A percentile compares a stretch with the other conserved stretches of the same genome.
Conservation (phyloP, 2,113 vertebrate genomes). For the Brachyhypopomus gauderio region DNA sequence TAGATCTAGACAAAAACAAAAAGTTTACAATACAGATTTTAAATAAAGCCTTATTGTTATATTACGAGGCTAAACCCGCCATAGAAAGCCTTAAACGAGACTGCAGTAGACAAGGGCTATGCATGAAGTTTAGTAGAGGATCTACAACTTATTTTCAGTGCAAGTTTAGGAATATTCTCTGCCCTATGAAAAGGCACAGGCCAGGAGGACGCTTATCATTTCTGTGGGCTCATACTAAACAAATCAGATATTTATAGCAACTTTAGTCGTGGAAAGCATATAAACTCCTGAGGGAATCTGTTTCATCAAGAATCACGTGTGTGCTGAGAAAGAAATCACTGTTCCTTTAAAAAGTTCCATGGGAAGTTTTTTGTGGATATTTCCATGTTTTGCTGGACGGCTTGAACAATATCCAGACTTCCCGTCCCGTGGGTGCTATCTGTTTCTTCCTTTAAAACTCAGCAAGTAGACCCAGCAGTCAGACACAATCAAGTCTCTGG, state of each 20-base stretch:
- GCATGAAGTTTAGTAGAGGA: background rate
- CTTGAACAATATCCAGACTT: slow-evolving; percentile 8
- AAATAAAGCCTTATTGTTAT: no score
- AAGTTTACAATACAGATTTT: no score
- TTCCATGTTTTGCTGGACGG: slow-evolving; percentile 13
- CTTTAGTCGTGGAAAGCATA: background rate
- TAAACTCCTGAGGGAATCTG: slow-evolving; percentile 9
- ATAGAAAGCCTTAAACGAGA: no score
- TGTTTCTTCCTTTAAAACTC: background rate
- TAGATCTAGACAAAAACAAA: no score
- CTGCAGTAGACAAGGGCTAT: no score
- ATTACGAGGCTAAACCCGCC: no score
- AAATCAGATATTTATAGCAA: slow-evolving; percentile 23
- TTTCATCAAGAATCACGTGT: slow-evolving; percentile 15
- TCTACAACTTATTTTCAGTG: background rate
- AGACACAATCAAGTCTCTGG: background rate
- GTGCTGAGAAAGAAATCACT: slow-evolving; percentile 19
- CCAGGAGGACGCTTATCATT: slow-evolving; percentile 1
- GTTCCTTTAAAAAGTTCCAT: slow-evolving; percentile 1
- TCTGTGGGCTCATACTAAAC: background rate
- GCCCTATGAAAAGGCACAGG: background rate
- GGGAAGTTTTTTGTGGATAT: slow-evolving; percentile 35
- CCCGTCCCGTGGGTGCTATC: slow-evolving; percentile 25
- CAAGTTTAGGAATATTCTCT: background rate
- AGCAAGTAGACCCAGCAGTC: background rate